A percentile compares a stretch with the other conserved stretches of the same genome.
Conservation (phyloP, 2,888 invertebrate species). For the Meiosimyza decipiens region DNA sequence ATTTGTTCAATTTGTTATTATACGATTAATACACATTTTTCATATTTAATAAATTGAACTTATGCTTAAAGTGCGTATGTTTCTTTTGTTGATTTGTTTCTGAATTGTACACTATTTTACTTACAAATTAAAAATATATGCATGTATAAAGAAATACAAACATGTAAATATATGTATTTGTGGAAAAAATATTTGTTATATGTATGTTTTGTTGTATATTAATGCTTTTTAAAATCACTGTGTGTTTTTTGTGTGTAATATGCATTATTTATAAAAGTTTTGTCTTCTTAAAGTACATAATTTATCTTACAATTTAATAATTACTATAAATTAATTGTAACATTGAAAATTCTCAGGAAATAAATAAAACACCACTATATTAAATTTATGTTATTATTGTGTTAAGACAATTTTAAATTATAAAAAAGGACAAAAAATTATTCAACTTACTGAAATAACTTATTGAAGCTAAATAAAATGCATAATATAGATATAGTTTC, state of each 20-base stretch:
- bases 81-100: constrained; percentile 14
- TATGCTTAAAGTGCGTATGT: constrained; percentile 18
- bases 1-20: constrained; percentile 30
- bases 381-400: background rate
- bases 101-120: constrained; percentile 23
- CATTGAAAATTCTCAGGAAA: background rate
- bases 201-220: constrained; percentile 16
- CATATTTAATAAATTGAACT: constrained; percentile 24
- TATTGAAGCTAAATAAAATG: background rate
- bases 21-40: constrained; percentile 23
- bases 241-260: constrained; percentile 15
- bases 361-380: constrained; percentile 11
- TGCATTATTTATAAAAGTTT: constrained; percentile 19
- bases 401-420: background rate
- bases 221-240: constrained; percentile 29
- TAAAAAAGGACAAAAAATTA: background rate
- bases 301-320: constrained; percentile 3
- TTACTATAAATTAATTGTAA: background rate
- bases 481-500: constrained; percentile 12
- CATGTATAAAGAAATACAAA: constrained; percentile 16
- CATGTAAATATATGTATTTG: constrained; percentile 20
- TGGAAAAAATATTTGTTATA: constrained; percentile 19
- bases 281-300: background rate
- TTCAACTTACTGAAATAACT: background rate
- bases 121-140: constrained; percentile 37